Base-by-base conservation (phyloP, 2,113 vertebrate genomes). In the Pristiophorus japonicus region DNA sequence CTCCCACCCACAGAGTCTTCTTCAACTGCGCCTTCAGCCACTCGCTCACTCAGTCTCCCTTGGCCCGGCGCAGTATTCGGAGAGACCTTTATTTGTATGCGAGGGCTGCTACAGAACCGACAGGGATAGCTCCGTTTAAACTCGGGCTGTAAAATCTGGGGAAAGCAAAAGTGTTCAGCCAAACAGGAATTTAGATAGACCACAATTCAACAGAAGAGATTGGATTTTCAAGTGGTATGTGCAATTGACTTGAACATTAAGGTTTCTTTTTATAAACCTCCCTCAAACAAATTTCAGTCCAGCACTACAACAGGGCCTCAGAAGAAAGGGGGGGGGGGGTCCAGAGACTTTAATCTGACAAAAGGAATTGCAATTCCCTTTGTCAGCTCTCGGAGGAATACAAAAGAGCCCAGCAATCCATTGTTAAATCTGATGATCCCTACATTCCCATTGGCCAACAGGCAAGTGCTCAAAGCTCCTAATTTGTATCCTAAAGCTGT, bases 401-500 rank as follows among this genome's bases (percentile, higher is more conserved):
- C 38, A 67, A 70, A 47, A 30, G 42, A 73, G 66, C 93, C 66
- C 22, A 70, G 66, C 93, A 47, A 94, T 70, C 66, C 11, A 67
- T 70, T 70, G 93, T 70, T 70, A 70, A 73, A 18, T 18, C 93
- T 27, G 42, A 70, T 70, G 65, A 94, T 94, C 51, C 93, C 66
- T 65, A 70, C 24, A 11, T 67, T 94, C 63, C 93, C 93, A 70
- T 70, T 94, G 65, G 65, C 93, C 42, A 94, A 94, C 24, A 30
- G 12, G 93, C 66, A 45, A 94, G 14, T 94, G 93, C 93, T 75
- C 66, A 8, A 95, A 62, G 63, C 93, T 51, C 47, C 81, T 38
- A 96, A 96, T 95, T 96, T 85, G 96, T 97, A 97, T 97, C 96
- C 97, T 97, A 96, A 97, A 97, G 97, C 97, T 96, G 97, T 96